These are phyloP conservation scores for Trichomalopsis sarcophagae DNA, from an alignment of 1,140 invertebrate species.

Conservation along the genomic window DNA sequence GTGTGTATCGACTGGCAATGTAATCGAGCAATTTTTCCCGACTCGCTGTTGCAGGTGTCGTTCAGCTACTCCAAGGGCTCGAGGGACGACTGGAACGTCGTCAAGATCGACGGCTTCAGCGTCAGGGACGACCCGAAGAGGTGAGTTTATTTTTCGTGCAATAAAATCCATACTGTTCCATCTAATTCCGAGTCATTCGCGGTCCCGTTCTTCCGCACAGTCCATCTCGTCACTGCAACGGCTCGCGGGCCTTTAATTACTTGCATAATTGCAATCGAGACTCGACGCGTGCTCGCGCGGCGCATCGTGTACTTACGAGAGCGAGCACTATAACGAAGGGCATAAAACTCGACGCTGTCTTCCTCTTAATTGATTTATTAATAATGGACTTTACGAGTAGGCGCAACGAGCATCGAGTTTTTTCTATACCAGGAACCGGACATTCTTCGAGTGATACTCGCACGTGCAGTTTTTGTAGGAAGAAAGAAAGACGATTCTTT, in stretches of 20 bases:
- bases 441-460: no score
- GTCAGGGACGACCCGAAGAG: constrained; percentile 90
- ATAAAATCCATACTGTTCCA: constrained; percentile 27
- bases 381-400: neutral
- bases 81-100: constrained; percentile 90
- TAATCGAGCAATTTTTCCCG: constrained; percentile 38
- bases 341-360: constrained; percentile 31
- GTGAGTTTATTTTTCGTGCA: constrained; percentile 72
- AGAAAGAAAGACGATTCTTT: neutral
- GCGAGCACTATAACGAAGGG: constrained; percentile 49
- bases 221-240: neutral
- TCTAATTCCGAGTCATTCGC: constrained; percentile 14
- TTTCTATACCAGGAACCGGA: no score
- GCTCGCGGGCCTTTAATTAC: constrained; percentile 62
- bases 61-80: constrained; percentile 91
- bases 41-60: constrained; percentile 83
- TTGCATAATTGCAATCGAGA: constrained; percentile 66
- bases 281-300: constrained; percentile 55
- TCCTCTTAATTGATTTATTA: neutral
- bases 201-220: constrained; percentile 6
- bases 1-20: neutral
- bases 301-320: constrained; percentile 33
- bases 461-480: no score
- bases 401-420: neutral
- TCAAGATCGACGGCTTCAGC: constrained; percentile 92